Conservation (phyloP, 2,113 vertebrate species). For the Grantiella picta region DNA sequence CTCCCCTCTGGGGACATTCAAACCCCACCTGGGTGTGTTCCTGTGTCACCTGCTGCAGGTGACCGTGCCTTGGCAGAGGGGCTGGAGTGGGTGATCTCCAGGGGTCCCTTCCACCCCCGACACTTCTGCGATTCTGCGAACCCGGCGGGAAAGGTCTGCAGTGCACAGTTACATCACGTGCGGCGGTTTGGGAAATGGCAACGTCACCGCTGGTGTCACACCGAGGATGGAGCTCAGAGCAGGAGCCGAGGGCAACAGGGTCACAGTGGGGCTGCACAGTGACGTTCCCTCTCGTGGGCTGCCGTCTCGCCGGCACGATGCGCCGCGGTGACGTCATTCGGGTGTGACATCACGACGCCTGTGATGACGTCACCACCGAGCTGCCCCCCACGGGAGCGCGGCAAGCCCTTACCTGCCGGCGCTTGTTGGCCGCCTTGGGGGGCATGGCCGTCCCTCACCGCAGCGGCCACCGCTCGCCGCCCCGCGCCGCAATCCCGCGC, state of each 20-base stretch:
- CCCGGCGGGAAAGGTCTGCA: background rate
- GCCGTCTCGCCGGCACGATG: background rate
- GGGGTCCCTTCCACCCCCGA: background rate
- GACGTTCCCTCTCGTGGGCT: accelerated
- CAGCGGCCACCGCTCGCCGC: background rate
- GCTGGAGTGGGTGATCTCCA: background rate
- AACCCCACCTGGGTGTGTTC: background rate
- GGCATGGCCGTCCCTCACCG: constrained; percentile 15
- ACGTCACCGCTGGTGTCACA: background rate
- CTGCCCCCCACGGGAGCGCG: background rate
- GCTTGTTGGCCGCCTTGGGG: background rate
- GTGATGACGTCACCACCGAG: accelerated
- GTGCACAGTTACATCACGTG: accelerated
- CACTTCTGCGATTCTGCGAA: background rate
- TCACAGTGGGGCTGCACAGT: no score
- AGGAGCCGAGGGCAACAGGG: background rate
- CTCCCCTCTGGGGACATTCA: background rate
- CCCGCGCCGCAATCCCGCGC: background rate
- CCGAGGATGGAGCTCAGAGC: accelerated
- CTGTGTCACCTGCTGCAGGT: background rate
- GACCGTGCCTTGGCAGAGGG: background rate
- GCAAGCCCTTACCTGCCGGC: constrained; percentile 56
- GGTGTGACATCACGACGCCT: background rate
- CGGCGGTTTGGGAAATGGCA: accelerated
- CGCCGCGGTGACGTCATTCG: background rate